Base-by-base conservation (phyloP, 2,113 vertebrate genomes). In the Seriola dumerili region DNA sequence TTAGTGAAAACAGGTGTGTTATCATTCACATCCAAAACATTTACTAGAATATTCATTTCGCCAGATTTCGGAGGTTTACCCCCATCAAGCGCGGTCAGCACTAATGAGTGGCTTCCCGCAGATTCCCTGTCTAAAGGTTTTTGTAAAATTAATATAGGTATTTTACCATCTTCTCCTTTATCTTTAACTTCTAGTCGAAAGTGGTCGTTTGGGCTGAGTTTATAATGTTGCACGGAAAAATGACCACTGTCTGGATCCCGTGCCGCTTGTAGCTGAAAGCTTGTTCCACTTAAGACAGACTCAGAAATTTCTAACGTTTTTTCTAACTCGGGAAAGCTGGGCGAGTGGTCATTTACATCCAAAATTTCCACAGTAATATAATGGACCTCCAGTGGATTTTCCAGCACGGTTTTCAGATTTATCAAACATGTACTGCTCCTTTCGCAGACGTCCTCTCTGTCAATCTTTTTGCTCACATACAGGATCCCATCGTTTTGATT, bases 261-360 rank as follows among this genome's bases (percentile, higher is more conserved):
- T 0, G 96, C 86, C 0, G 91, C 80, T 74, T 94, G 84, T 23
- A 96, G 38, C 2, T 91, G 94, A 85, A 96, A 94, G 1, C 88
- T 73, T 9, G 90, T 89, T 4, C 95, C 96, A 0, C 92, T 80
- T 2, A 88, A 36, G 0, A 59, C 90, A 0, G 84, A 81, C 59
- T 97, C 96, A 0, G 75, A 74, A 40, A 97, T 95, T 1, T 93
- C 86, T 9, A 94, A 11, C 4, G 0, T 38, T 65, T 75, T 93
- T 11, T 92, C 80, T n/a, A 65, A 59, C 1, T 88, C 90, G 0
- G 89, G 76, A 34, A 97, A 96, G 9, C 16, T 12, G 0, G 94
- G 96, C 0, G 92, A 75, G 29, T 96, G 90, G 42, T 97, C 96
- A 32, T 97, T 97, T 29, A 96, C 75, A 57, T 97, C 96, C 1